Conservation (phyloP, 2,797 vertebrate genomes). For the Chanos chanos region DNA sequence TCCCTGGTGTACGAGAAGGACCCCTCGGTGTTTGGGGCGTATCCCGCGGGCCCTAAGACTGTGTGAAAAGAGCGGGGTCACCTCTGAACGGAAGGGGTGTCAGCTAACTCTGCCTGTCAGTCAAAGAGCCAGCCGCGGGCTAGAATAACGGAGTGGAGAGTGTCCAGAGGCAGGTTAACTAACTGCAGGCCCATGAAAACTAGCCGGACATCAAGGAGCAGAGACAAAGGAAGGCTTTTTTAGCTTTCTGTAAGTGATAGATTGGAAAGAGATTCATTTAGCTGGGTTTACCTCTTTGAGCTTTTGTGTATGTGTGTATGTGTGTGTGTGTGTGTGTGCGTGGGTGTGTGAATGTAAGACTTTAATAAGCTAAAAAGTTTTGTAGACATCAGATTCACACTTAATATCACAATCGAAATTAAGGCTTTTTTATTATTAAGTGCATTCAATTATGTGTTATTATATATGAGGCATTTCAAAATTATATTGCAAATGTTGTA, state of each 20-base stretch:
- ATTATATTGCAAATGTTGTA: too few relatives aligned
- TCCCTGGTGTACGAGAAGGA: slow-evolving; percentile 60
- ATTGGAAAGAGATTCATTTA: neutral
- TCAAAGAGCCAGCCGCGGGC: slow-evolving; percentile 64
- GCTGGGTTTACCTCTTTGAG: neutral
- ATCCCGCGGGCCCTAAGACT: slow-evolving; percentile 62
- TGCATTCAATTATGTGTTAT: too few relatives aligned
- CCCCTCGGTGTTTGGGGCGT: slow-evolving; percentile 49
- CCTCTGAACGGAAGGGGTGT: slow-evolving; percentile 68
- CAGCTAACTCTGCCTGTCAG: slow-evolving; percentile 69
- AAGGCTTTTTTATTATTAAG: too few relatives aligned
- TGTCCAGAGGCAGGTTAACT: slow-evolving; percentile 63
- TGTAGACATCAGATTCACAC: too few relatives aligned
- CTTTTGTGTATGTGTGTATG: neutral
- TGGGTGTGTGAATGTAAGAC: too few relatives aligned
- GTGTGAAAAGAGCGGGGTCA: slow-evolving; percentile 61
- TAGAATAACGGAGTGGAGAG: slow-evolving; percentile 57
- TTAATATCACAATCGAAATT: too few relatives aligned
- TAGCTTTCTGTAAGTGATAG: slow-evolving; percentile 15
- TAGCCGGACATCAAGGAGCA: slow-evolving; percentile 27
- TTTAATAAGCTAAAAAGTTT: too few relatives aligned
- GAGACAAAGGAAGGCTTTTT: slow-evolving; percentile 10
- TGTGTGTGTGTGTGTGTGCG: too few relatives aligned
- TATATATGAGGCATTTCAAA: too few relatives aligned
- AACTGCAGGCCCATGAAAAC: slow-evolving; percentile 53